Conservation (phyloP, 2,113 vertebrate species). For the Sminthopsis crassicaudata region DNA sequence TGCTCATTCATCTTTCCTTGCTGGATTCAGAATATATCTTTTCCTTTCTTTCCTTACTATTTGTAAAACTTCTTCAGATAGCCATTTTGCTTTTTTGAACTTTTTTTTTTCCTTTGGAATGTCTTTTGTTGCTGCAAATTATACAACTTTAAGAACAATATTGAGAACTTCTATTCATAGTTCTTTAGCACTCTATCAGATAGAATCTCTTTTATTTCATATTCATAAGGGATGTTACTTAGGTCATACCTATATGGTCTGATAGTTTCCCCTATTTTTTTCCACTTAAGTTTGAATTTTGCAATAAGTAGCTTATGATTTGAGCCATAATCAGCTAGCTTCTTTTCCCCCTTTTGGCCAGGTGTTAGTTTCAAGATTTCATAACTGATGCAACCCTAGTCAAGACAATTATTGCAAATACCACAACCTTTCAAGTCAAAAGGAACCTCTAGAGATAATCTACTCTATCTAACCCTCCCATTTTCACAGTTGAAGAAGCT, state of each 20-base stretch:
- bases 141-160: background rate
- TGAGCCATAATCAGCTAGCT: background rate
- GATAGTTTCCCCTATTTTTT: no score
- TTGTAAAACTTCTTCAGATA: background rate
- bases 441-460: background rate
- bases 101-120: background rate
- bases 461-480: background rate
- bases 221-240: no score
- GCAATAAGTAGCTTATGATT: no score
- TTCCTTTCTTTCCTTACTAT: background rate
- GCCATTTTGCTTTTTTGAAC: background rate
- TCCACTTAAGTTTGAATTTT: no score
- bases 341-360: background rate
- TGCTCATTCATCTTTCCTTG: background rate
- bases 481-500: constrained; percentile 2
- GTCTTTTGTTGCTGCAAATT: background rate
- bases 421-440: background rate
- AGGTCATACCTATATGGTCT: no score
- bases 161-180: background rate
- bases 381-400: background rate
- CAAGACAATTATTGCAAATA: background rate
- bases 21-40: background rate
- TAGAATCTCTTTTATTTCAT: no score
- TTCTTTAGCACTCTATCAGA: no score
- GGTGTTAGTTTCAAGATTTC: background rate